Base-by-base conservation (phyloP, 2,113 vertebrate genomes). In the Cottus gobio region DNA sequence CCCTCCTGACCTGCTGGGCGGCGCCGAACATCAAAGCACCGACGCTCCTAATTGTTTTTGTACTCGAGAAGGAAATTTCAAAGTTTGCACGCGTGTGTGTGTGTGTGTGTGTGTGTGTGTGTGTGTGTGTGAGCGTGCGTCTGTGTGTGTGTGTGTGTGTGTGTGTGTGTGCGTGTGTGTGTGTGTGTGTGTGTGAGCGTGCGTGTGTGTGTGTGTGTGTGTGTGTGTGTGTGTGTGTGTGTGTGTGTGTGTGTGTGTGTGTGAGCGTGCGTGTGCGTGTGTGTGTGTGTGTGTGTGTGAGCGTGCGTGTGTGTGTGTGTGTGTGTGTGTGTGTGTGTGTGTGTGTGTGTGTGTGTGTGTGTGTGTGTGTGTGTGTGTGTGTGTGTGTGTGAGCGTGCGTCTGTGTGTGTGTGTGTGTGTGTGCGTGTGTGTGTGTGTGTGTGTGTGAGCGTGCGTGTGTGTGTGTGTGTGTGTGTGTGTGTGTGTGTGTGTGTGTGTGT, bases 21-120 rank as follows among this genome's bases (percentile, higher is more conserved):
- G 75, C 87, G 12, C 79, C 62, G 58, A 65, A 93, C 94, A 93
- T 95, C 95, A 95, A 95, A 95, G 93, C 79, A 4, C 62, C 80
- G 2, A 65, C 39, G 78, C 81, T 72, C 76, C 84, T 91, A 89
- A 91, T 90, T 90, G 93, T 92, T 94, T 91, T 85, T 82, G 58
- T 82, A 75, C 85, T 85, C 63, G 71, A 91, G 82, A 87, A 88
- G 85, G 68, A 86, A 84, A 91, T 86, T 88, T 88, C 78, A 84
- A 88, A 70, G 65, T 63, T 84, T 71, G 66, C 22, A 13, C 16
- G 24, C 3, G n/a, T 16, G 0, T 13, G 46, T 61, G 31, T 75
- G 58, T 36, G 60, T 66, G 52, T 62, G 65, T 75, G 75, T 46
- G 44, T 71, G 71, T 58, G 39, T 7, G 36, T 37, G 3, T 4